These are phyloP conservation scores for Camponotus fellah DNA, from an alignment of 2,888 invertebrate genomes.

Conservation along the genomic window DNA sequence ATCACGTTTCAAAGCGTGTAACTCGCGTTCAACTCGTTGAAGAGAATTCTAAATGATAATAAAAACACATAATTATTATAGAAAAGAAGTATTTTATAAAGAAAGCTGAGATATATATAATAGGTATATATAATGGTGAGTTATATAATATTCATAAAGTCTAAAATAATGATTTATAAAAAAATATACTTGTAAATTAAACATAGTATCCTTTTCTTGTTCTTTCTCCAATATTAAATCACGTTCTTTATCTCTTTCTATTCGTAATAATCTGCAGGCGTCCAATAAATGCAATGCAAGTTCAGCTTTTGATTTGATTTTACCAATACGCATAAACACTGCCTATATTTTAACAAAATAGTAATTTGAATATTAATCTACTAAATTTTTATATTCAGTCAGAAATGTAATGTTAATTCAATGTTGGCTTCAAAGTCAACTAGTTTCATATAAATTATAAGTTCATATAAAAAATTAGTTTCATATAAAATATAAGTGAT, in stretches of 20 bases:
- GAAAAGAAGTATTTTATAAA: background rate
- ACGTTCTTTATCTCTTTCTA: slow-evolving; percentile 88
- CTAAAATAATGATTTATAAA: slow-evolving; percentile 68
- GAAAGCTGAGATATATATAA: background rate
- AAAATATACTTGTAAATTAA: slow-evolving; percentile 76
- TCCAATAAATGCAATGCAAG: slow-evolving; percentile 79
- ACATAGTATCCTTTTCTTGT: slow-evolving; percentile 86
- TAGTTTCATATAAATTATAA: too few relatives aligned
- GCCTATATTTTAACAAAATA: slow-evolving; percentile 56
- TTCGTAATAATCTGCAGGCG: slow-evolving; percentile 86
- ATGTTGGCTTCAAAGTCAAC: too few relatives aligned
- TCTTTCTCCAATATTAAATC: slow-evolving; percentile 88
- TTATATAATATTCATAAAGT: background rate
- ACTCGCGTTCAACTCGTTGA: slow-evolving; percentile 90
- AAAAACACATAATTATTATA: background rate
- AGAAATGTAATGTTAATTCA: too few relatives aligned
- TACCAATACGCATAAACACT: slow-evolving; percentile 77
- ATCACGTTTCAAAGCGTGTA: slow-evolving; percentile 88
- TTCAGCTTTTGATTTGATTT: slow-evolving; percentile 79
- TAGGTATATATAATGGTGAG: background rate
- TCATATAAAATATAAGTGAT: too few relatives aligned
- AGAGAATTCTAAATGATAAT: slow-evolving; percentile 74
- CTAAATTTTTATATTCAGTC: too few relatives aligned
- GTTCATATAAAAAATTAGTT: too few relatives aligned
- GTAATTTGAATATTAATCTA: background rate